Conservation (phyloP, 2,888 invertebrate species). For the Molorchus minor region DNA sequence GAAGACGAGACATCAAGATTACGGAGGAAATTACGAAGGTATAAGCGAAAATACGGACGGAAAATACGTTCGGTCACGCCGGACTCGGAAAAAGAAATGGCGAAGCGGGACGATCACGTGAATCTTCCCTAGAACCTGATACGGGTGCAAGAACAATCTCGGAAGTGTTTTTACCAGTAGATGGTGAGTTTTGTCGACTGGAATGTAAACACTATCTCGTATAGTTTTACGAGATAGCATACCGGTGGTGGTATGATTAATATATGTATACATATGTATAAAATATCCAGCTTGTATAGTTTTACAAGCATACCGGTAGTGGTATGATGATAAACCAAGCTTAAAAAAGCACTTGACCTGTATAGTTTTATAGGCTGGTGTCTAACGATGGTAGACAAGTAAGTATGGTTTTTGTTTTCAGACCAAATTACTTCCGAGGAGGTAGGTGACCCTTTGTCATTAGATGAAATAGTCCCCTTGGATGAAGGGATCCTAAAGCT, state of each 20-base stretch:
- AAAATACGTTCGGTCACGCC: not conserved
- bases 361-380: no score
- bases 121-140: not conserved
- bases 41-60: not conserved
- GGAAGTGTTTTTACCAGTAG: not conserved
- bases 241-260: not conserved
- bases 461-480: not conserved
- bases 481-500: not conserved
- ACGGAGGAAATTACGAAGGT: not conserved
- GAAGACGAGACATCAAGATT: not conserved
- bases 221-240: conserved; percentile 6
- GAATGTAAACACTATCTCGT: not conserved
- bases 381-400: no score
- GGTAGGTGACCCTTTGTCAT: not conserved
- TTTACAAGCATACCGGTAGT: not conserved
- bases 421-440: not conserved
- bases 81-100: not conserved
- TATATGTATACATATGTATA: no score
- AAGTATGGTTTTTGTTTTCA: no score
- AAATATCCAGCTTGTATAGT: not conserved
- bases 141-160: no score
- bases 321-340: no score
- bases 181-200: not conserved
- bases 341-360: no score
- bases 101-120: not conserved